phyloP scores from a whole-genome alignment of 2,888 invertebrate genomes.

The Leucoma salicis region DNA sequence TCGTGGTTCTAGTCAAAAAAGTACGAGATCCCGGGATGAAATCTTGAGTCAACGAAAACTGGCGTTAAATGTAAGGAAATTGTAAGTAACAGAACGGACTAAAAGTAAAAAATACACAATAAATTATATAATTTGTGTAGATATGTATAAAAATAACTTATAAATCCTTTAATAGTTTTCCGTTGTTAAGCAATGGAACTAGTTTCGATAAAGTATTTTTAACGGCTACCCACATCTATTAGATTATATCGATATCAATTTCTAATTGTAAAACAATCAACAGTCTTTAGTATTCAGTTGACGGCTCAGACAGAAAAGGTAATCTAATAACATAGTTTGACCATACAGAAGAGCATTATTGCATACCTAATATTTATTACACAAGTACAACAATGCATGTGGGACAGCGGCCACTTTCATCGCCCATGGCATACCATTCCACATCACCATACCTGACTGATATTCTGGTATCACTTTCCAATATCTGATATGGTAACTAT shows the following conservation, averaged over 20 bases:
- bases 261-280: slow-evolving; percentile 35
- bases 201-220: background rate
- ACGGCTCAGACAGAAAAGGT: slow-evolving; percentile 34
- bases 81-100: no score
- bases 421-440: slow-evolving; percentile 35
- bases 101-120: no score
- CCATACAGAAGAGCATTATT: slow-evolving; percentile 37
- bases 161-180: no score
- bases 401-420: slow-evolving; percentile 49
- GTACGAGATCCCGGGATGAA: no score
- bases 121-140: no score
- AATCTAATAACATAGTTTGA: slow-evolving; percentile 42
- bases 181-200: background rate
- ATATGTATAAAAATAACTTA: no score
- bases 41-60: no score
- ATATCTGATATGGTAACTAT: slow-evolving; percentile 22
- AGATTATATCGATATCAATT: slow-evolving; percentile 20
- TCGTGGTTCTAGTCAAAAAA: no score
- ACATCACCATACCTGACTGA: slow-evolving; percentile 40
- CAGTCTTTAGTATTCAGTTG: slow-evolving; percentile 33
- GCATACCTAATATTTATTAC: slow-evolving; percentile 32
- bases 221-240: background rate
- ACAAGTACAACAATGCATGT: slow-evolving; percentile 43
- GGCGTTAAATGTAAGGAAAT: no score
- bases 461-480: slow-evolving; percentile 40